Evolutionary conservation across 2,797 vertebrate genomes (phyloP), one percentile per base, ranked within the genome.

Genomic region (Leptodactylus fallax): DNA sequence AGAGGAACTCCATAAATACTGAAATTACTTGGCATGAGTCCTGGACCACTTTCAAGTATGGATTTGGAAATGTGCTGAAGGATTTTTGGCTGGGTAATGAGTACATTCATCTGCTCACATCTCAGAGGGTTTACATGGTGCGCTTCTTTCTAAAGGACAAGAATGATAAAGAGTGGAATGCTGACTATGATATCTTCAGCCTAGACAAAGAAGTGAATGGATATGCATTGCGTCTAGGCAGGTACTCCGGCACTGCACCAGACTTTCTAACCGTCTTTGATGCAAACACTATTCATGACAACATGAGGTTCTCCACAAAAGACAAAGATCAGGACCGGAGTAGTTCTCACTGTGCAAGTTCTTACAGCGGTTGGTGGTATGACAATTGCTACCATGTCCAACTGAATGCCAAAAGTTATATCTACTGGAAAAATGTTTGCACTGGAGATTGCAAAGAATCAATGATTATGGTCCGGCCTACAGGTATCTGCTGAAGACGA

Each of bases 71-170:
- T 0, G 92, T 94, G 79, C 82, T 79, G 55, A 17, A 87, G 0
- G 93, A 94, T 21, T 90, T 93, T 90, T 94, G 93, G 93, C 72
- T 94, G 86, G 93, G 93, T 77, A 94, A 93, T 0, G 92, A 94
- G 90, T 94, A 94, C 86, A 92, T 94, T 90, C 91, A 93, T 80
- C 87, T 92, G 83, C 90, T 94, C 72, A 93, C 93, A 0, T 87
- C 90, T 85, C 92, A 94, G 86, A 80, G 80, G 79, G 90, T 90
- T 25, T 94, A 94, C 91, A 94, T 94, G 90, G 92, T 92, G 25
- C 91, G 92, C 56, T 93, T 94, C 0, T 0, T 92, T 0, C 85
- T 94, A 78, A 0, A 56, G n/a, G 88, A 93, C 49, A 92, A 91
- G 3, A 4, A 11, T 84, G 92, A 92, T 0, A 0, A 47, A 83